Evolutionary conservation across 2,888 invertebrate species (phyloP), one percentile per base, ranked within the genome.

Genomic region (Melieria crassipennis): DNA sequence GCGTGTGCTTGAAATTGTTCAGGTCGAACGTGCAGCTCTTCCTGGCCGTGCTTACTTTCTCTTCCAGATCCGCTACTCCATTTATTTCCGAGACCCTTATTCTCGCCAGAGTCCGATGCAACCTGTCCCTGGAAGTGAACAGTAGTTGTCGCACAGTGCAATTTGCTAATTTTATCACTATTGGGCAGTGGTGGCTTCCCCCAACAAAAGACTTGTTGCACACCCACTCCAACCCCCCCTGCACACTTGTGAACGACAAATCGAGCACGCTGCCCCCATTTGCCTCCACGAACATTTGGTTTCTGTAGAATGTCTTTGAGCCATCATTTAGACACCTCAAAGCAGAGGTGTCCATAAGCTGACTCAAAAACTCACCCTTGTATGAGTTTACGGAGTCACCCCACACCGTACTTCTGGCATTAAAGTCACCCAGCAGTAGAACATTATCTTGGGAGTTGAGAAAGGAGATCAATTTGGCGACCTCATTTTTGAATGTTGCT

Each of bases 291-390:
- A 16, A 16, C 16, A 13, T 42, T 45, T 11, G 43, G 11, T 10
- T 60, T 4, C 10, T 45, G n/a, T 10, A 43, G 11, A 45, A 60
- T 4, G 60, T 60, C 4, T 7, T 60, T 1, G 60, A 45, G n/a
- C 60, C 60, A 60, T 60, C 45, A 60, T 45, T 60, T 3, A 60
- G 45, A 60, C 60, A 60, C 10, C 45, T 60, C 5, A 60, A 45
- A 1, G 5, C 1, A 4, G 43, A 45, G 4, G 4, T n/a, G 6
- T 10, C 9, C 4, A 45, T n/a, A 10, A 60, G 7, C 4, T 60
- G 45, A 3, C 6, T 7, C 2, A 60, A 9, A 10, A 45, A 4
- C n/a, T 60, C 13, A 5, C n/a, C 60, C 13, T 60, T 60, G 7
- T n/a, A 3, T 1, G 60, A 45, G 10, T 60, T 46, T 0, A 5